Base-by-base conservation (phyloP, 2,113 vertebrate species). In the Myotis yumanensis region DNA sequence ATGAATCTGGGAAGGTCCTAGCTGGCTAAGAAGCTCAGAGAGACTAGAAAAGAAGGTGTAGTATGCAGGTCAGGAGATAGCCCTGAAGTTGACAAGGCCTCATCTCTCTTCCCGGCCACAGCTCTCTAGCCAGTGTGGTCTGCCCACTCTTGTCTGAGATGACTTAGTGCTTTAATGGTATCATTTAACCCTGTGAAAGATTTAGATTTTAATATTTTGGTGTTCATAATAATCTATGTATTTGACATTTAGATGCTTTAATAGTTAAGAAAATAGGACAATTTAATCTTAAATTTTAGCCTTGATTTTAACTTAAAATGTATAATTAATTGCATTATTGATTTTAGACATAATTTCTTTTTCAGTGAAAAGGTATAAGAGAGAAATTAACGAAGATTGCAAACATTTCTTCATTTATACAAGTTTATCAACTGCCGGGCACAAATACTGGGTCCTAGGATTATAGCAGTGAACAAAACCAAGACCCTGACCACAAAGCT, bases 261-360 rank as follows among this genome's bases (percentile, higher is more conserved):
- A 37, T 71, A 87, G 30, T 75, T 77, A 83, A 83, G 87, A 93
- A 91, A 90, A 87, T n/a, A 30, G 69, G 52, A 35, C 76, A 62
- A 93, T 43, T 48, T 40, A 86, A 73, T 68, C 46, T 81, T 76
- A 52, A n/a, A 40, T 48, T 43, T 35, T 69, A 51, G 40, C 40
- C 69, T 62, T 52, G 57, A 81, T 57, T 71, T 35, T 32, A 59
- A 10, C 51, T 59, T 46, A 62, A 86, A 86, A 75, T 30, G 14
- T 80, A 30, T 73, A 54, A 23, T 35, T 71, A 52, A 22, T 32
- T 89, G 69, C 81, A 46, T 76, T 87, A 62, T 62, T 64, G 20
- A 73, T 10, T 80, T 66, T 28, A 92, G 12, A 37, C 46, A 51
- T 11, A 8, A n/a, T 54, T 59, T 43, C 37, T 76, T 43, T 51